These are phyloP conservation scores for Andrena fulva DNA, from an alignment of 2,888 invertebrate genomes.

Conservation along the genomic window DNA sequence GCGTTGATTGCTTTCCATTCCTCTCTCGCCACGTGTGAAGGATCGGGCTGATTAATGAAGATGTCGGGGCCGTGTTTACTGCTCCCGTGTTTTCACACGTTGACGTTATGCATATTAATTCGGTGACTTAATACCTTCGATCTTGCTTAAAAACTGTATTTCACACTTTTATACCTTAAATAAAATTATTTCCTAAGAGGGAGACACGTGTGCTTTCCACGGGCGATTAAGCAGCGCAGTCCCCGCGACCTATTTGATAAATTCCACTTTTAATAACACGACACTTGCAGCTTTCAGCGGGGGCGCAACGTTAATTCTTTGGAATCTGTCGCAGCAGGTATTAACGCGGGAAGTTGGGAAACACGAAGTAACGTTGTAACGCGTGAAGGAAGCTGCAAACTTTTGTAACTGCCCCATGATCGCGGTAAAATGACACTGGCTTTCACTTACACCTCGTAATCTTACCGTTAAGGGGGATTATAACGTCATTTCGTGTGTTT, in stretches of 20 bases:
- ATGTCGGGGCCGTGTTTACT: background rate
- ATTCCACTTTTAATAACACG: no score
- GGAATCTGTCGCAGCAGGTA: slow-evolving; percentile 1
- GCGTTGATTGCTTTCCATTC: slow-evolving; percentile 44
- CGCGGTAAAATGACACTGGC: background rate
- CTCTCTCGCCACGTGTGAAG: slow-evolving; percentile 22
- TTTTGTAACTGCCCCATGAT: slow-evolving; percentile 24
- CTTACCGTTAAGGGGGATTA: slow-evolving; percentile 55
- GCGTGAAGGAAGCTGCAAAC: slow-evolving; percentile 12
- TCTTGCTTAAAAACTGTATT: background rate
- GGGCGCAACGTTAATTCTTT: slow-evolving; percentile 26
- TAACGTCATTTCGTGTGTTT: slow-evolving; percentile 44
- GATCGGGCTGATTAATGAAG: slow-evolving; percentile 32
- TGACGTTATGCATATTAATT: slow-evolving; percentile 6
- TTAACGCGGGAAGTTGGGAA: slow-evolving; percentile 19
- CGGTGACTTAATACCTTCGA: background rate
- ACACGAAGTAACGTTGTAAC: background rate
- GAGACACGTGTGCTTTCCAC: no score
- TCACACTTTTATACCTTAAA: background rate
- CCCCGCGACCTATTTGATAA: no score
- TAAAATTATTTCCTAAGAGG: no score
- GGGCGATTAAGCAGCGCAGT: no score
- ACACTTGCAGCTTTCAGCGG: background rate
- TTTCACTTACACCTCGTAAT: slow-evolving; percentile 53
- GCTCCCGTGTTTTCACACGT: background rate